Evolutionary conservation across 2,113 vertebrate genomes (phyloP).

Genomic region (Fukomys damarensis): DNA sequence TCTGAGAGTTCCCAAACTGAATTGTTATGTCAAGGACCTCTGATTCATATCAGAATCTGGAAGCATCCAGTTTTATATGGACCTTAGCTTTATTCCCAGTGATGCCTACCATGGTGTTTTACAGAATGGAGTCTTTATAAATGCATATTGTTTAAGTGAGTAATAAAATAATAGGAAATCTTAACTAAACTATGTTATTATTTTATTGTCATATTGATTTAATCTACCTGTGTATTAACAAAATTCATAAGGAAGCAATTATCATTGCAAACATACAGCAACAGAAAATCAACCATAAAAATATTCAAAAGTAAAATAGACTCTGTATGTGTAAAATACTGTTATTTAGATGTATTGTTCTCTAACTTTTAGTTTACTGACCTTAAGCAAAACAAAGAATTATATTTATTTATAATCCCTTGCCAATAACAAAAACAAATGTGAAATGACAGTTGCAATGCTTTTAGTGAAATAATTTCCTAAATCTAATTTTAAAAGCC

Average conservation of each 20-base stretch:
- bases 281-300: background rate
- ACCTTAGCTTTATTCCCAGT: background rate
- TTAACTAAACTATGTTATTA: background rate
- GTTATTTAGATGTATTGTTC: background rate
- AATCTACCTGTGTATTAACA: background rate
- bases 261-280: background rate
- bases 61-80: background rate
- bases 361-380: background rate
- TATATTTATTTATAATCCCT: background rate
- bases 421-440: background rate
- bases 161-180: constrained; percentile 11
- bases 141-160: background rate
- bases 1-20: background rate
- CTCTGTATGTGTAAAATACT: background rate
- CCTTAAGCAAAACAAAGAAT: background rate
- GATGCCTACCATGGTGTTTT: background rate
- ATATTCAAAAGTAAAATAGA: background rate
- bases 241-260: background rate
- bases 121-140: background rate
- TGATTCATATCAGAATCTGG: background rate
- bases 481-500: constrained; percentile 35
- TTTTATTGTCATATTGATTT: background rate
- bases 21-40: background rate
- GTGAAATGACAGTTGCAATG: background rate
- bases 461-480: constrained; percentile 29